Conservation (phyloP, 2,888 invertebrate species). For the Bombyx huttoni region DNA sequence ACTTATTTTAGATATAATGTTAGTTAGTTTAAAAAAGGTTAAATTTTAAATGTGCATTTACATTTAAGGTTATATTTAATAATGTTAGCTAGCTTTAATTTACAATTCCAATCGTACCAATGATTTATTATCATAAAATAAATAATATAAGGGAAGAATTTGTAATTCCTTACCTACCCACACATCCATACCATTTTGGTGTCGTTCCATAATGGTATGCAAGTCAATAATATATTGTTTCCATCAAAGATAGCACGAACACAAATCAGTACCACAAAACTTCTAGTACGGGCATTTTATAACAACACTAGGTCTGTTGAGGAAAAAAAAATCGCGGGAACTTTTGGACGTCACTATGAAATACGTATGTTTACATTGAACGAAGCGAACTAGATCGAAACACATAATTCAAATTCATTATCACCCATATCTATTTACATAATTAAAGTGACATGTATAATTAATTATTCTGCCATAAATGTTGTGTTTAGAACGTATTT, state of each 20-base stretch:
- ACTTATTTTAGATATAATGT: too few relatives aligned
- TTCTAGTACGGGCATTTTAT: constrained; percentile 27
- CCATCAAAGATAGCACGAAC: constrained; percentile 31
- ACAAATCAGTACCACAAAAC: constrained; percentile 31
- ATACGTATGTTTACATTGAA: constrained; percentile 65
- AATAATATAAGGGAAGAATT: constrained; percentile 15
- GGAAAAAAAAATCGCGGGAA: constrained; percentile 7
- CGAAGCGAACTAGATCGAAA: constrained; percentile 54
- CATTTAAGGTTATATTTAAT: too few relatives aligned
- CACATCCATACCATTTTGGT: constrained; percentile 74
- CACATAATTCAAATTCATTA: constrained; percentile 64
- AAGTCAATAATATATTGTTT: constrained; percentile 28
- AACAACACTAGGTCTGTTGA: constrained; percentile 8
- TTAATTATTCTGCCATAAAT: constrained; percentile 59
- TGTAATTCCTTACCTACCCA: constrained; percentile 72
- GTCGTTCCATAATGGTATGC: constrained; percentile 71
- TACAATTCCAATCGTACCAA: too few relatives aligned
- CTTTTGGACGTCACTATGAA: constrained; percentile 60
- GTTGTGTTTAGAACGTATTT: constrained; percentile 48
- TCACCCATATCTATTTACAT: constrained; percentile 65
- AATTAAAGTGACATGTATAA: constrained; percentile 66
- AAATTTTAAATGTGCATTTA: too few relatives aligned
- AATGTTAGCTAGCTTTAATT: too few relatives aligned
- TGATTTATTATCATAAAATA: too few relatives aligned
- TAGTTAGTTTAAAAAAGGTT: too few relatives aligned